phyloP scores from a whole-genome alignment of 2,113 vertebrate genomes.

The Zingel zingel region DNA sequence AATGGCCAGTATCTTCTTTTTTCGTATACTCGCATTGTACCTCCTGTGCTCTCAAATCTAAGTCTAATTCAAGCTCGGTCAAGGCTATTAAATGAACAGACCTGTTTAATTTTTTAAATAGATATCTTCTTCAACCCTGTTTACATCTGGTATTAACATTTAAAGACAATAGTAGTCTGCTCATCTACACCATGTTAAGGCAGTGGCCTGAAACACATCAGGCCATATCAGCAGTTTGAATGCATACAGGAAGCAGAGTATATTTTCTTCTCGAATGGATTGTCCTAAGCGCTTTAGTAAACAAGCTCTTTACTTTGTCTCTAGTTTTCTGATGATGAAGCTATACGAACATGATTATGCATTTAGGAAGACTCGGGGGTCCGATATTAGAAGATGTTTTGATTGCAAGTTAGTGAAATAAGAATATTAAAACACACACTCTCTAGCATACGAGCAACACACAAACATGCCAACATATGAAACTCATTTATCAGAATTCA shows the following conservation, averaged over 20 bases:
- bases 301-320: conserved; percentile 44
- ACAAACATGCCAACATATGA: conserved; percentile 33
- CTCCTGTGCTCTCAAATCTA: not conserved
- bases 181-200: not conserved
- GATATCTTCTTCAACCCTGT: not conserved
- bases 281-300: conserved; percentile 47
- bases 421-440: conserved; percentile 49
- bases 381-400: conserved; percentile 22
- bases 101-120: not conserved
- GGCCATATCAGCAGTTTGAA: not conserved
- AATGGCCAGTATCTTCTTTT: not conserved
- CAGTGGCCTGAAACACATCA: not conserved
- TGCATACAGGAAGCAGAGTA: not conserved
- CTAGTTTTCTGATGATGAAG: conserved; percentile 1
- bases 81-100: not conserved
- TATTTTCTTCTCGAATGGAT: not conserved
- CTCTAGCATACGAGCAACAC: not conserved
- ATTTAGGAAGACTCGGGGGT: conserved; percentile 43
- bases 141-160: not conserved
- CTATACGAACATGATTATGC: conserved; percentile 24
- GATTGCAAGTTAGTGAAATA: conserved; percentile 53
- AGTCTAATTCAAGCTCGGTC: not conserved
- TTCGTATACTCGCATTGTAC: not conserved
- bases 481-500: conserved; percentile 73
- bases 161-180: not conserved